Conservation (phyloP, 92 coral and sea anemone species). For the Galaxea fascicularis region DNA sequence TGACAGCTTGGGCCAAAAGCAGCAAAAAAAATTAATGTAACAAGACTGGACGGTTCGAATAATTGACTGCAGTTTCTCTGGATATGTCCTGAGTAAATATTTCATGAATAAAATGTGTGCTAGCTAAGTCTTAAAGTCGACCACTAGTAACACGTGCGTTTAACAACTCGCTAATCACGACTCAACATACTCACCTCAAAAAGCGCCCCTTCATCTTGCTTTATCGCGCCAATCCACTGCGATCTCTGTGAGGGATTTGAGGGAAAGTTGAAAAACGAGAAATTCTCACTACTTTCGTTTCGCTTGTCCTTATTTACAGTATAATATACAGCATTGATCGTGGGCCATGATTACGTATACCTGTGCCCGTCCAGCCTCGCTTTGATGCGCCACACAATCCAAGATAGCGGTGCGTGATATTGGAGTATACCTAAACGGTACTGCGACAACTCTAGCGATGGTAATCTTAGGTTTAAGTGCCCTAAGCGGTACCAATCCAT, state of each 20-base stretch:
- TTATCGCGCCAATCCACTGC: conserved; percentile 60
- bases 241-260: conserved; percentile 23
- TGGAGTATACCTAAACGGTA: no score
- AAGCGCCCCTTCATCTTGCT: conserved; percentile 60
- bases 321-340: conserved; percentile 40
- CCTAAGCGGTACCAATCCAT: no score
- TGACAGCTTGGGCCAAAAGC: conserved; percentile 50
- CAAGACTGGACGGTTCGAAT: no score
- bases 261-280: conserved; percentile 62
- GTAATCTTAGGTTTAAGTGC: no score
- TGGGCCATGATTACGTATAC: conserved; percentile 27
- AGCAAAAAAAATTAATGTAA: conserved; percentile 16
- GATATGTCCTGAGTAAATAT: conserved; percentile 36
- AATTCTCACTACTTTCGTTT: conserved; percentile 45
- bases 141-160: conserved; percentile 22
- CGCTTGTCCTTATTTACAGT: conserved; percentile 47
- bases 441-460: no score
- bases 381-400: conserved; percentile 14
- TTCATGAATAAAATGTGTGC: conserved; percentile 32
- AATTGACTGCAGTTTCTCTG: conserved; percentile 34
- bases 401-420: conserved; percentile 52
- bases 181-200: conserved; percentile 46
- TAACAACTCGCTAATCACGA: conserved; percentile 45
- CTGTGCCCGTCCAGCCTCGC: conserved; percentile 39
- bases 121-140: conserved; percentile 39